phyloP scores from a whole-genome alignment of 2,888 invertebrate genomes.

The Sinelater perroti region DNA sequence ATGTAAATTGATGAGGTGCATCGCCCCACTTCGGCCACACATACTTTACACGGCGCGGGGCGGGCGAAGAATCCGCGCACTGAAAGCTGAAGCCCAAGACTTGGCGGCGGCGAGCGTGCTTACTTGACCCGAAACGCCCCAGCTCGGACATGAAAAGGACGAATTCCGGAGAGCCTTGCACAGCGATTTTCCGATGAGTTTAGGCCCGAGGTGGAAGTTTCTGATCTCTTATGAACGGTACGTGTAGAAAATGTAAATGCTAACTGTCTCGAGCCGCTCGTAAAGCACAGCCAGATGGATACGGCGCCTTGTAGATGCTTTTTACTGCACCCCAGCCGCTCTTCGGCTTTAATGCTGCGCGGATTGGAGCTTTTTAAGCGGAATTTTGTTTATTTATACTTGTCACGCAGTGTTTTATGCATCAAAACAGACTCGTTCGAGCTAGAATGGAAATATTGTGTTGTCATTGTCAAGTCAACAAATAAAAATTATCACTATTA shows the following conservation, averaged over 20 bases:
- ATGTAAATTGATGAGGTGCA: slow-evolving; percentile 33
- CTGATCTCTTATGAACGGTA: slow-evolving; percentile 16
- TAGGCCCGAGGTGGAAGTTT: slow-evolving; percentile 1
- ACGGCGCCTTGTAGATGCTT: slow-evolving; percentile 14
- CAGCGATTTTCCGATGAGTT: slow-evolving; percentile 13
- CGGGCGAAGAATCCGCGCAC: neutral
- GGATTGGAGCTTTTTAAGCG: too few species aligned
- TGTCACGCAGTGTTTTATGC: too few species aligned
- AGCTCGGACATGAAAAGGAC: neutral
- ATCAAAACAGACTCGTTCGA: too few species aligned
- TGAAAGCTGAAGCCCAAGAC: neutral
- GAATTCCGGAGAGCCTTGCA: slow-evolving; percentile 2
- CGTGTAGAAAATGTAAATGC: slow-evolving; percentile 29
- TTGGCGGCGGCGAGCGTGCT: neutral
- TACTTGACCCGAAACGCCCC: neutral
- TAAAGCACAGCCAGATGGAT: slow-evolving; percentile 23
- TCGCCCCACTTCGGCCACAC: slow-evolving; percentile 17
- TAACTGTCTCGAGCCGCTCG: slow-evolving; percentile 23
- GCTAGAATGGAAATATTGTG: too few species aligned
- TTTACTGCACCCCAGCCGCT: too few species aligned
- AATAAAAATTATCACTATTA: too few species aligned
- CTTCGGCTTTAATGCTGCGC: too few species aligned
- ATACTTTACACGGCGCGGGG: neutral
- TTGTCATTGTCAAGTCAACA: too few species aligned
- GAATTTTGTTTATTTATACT: too few species aligned